Conservation (phyloP, 2,113 vertebrate genomes). For the Seriola rivoliana region DNA sequence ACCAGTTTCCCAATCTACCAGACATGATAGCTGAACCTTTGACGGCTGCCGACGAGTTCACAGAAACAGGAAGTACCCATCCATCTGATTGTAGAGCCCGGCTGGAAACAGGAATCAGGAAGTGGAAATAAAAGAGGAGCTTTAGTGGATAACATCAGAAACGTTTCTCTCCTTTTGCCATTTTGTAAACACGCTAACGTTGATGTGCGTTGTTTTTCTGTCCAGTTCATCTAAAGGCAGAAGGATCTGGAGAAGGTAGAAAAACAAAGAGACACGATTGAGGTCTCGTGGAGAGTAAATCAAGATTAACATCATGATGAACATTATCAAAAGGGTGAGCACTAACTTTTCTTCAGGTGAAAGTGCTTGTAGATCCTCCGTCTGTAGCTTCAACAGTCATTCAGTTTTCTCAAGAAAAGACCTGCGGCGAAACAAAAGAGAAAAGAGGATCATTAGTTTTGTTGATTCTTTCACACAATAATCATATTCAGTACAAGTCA, state of each 20-base stretch:
- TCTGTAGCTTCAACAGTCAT: conserved; percentile 49
- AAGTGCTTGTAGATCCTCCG: conserved; percentile 49
- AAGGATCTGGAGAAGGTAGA: conserved; percentile 59
- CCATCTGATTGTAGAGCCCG: conserved; percentile 67
- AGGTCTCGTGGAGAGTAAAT: not conserved
- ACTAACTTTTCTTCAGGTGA: conserved; percentile 53
- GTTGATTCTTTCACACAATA: not conserved
- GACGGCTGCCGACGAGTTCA: conserved; percentile 79
- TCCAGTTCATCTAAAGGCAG: conserved; percentile 54
- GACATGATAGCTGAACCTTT: conserved; percentile 84
- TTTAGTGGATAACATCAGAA: conserved; percentile 68
- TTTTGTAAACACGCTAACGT: conserved; percentile 48
- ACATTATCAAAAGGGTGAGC: not conserved
- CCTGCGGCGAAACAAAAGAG: conserved; percentile 55
- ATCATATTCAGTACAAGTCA: not conserved
- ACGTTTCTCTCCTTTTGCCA: conserved; percentile 52
- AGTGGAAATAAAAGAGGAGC: conserved; percentile 34
- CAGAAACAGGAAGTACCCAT: conserved; percentile 52
- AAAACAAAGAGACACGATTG: not conserved
- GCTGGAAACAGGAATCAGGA: conserved; percentile 58
- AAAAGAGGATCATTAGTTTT: conserved; percentile 25
- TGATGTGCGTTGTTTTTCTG: conserved; percentile 31
- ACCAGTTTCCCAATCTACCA: conserved; percentile 79
- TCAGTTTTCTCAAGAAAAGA: conserved; percentile 43
- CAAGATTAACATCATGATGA: not conserved